A percentile compares a stretch with the other conserved stretches of the same genome.
Evolutionary conservation across 1,140 invertebrate species (phyloP).

Genomic region (Drosophila rhopaloa): DNA sequence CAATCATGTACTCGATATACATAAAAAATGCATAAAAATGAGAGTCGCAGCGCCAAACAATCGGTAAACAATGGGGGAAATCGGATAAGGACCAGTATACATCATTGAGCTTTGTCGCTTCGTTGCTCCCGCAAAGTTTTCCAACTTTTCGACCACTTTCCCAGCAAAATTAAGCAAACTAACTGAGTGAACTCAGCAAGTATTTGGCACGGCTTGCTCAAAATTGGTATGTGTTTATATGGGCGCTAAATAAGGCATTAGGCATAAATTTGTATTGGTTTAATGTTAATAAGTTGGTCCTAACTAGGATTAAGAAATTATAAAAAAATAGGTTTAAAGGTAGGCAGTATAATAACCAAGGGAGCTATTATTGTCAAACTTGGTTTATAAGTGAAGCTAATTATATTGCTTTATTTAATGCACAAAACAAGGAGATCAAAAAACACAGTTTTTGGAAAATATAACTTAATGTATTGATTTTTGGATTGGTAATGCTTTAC

Average conservation of each 20-base stretch:
- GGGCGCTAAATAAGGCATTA: not conserved
- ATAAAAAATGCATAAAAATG: constrained; percentile 77
- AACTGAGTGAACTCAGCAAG: not conserved
- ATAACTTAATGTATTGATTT: too few species aligned
- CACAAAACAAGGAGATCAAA: too few species aligned
- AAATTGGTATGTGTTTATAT: not conserved
- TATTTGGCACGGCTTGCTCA: not conserved
- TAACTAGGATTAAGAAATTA: not conserved
- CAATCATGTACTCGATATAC: constrained; percentile 73
- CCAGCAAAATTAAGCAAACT: not conserved
- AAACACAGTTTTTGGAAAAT: too few species aligned
- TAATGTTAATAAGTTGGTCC: not conserved
- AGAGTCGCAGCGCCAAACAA: constrained; percentile 41
- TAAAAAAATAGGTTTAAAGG: too few species aligned
- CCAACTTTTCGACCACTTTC: constrained; percentile 24
- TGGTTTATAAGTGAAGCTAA: too few species aligned
- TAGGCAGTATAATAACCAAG: too few species aligned
- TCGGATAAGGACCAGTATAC: constrained; percentile 20
- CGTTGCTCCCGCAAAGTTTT: constrained; percentile 11
- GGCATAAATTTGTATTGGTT: not conserved
- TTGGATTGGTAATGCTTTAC: too few species aligned
- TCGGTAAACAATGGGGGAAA: constrained; percentile 53
- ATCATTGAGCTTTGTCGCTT: constrained; percentile 14
- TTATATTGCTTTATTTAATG: too few species aligned
- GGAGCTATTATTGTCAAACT: too few species aligned